A percentile compares a stretch with the other conserved stretches of the same genome.
Conservation (phyloP, 2,797 vertebrate genomes). For the Schizopygopsis malacanthus region DNA sequence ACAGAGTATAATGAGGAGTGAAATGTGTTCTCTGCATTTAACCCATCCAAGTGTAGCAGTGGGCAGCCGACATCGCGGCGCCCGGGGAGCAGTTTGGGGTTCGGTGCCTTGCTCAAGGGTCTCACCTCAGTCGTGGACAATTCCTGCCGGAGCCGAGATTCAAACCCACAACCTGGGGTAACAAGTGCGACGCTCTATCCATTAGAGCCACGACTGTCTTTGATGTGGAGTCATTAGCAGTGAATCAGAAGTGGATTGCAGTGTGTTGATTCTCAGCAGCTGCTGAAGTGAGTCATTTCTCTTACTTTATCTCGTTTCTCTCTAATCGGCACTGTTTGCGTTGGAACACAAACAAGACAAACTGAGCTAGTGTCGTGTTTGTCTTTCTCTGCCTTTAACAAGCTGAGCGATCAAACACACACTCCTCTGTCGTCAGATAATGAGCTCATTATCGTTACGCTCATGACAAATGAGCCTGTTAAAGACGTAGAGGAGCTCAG, state of each 20-base stretch:
- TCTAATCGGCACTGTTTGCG: conserved; percentile 87
- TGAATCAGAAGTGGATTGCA: background rate
- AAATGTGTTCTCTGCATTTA: no score
- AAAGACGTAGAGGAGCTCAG: conserved; percentile 80
- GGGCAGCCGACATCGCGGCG: no score
- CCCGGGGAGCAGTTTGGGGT: no score
- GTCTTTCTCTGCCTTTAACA: conserved; percentile 82
- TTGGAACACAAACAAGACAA: conserved; percentile 90
- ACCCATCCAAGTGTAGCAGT: no score
- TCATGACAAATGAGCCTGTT: conserved; percentile 85
- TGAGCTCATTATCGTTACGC: conserved; percentile 84
- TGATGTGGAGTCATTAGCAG: background rate
- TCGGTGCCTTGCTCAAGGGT: no score
- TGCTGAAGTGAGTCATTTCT: conserved; percentile 13
- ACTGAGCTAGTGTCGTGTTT: conserved; percentile 81
- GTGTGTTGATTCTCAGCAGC: background rate
- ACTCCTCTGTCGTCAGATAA: conserved; percentile 79
- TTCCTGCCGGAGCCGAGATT: no score
- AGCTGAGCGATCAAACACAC: conserved; percentile 76
- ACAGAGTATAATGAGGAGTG: no score
- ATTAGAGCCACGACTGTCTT: background rate
- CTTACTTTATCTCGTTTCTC: conserved; percentile 48
- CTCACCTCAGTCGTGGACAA: no score
- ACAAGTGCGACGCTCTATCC: no score
- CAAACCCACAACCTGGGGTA: no score